Evolutionary conservation across 2,888 invertebrate genomes (phyloP).

Genomic region (Ommatoiulus sabulosus): DNA sequence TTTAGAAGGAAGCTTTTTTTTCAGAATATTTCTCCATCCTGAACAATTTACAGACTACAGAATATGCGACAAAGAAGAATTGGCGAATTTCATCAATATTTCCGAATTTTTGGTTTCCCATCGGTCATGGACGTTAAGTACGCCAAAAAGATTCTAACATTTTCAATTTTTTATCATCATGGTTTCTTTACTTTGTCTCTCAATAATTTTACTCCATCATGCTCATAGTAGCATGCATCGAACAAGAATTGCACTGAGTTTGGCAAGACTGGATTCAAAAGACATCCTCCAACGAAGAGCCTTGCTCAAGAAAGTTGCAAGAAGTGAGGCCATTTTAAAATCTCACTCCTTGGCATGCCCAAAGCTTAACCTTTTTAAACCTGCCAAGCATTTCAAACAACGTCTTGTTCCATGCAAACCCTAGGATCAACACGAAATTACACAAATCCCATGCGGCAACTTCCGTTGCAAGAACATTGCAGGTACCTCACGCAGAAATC

Average conservation of each 20-base stretch:
- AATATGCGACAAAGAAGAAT: too few species aligned
- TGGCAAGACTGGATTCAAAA: not conserved
- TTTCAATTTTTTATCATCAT: too few species aligned
- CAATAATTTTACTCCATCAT: not conserved
- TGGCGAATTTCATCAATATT: too few species aligned
- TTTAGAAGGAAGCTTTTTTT: too few species aligned
- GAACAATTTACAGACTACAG: too few species aligned
- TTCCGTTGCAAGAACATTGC: not conserved
- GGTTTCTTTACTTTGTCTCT: slow-evolving; percentile 35
- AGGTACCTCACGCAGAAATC: not conserved
- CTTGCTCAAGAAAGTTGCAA: not conserved
- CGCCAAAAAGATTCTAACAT: too few species aligned
- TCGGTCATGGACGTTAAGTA: too few species aligned
- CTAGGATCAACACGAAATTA: not conserved
- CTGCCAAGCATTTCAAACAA: not conserved
- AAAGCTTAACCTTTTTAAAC: not conserved
- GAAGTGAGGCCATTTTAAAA: not conserved
- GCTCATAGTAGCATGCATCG: not conserved
- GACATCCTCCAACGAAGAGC: too few species aligned
- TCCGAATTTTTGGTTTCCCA: too few species aligned
- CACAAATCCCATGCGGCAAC: not conserved
- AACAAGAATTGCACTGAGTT: not conserved
- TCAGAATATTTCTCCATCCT: too few species aligned
- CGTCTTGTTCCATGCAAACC: not conserved
- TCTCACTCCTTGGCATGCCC: not conserved